phyloP scores from a whole-genome alignment of 2,797 vertebrate genomes.

The Lateolabrax maculatus region DNA sequence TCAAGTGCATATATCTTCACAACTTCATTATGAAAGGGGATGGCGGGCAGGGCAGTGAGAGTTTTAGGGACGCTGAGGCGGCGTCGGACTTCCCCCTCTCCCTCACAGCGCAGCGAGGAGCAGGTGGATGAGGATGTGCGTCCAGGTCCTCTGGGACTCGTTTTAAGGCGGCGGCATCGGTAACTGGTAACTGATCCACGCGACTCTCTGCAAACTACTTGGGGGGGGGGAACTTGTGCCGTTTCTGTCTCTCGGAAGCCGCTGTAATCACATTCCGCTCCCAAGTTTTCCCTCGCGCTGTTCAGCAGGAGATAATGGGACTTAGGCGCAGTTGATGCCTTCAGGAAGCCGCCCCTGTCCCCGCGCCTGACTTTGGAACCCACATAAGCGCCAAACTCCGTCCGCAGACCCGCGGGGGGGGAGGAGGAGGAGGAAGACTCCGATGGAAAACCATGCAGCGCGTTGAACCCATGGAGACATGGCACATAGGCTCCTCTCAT shows the following conservation, averaged over 20 bases:
- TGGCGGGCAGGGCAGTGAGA: constrained; percentile 55
- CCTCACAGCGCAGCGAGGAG: constrained; percentile 4
- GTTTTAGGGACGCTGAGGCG: constrained; percentile 38
- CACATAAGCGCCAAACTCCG: constrained; percentile 41
- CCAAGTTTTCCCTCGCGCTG: constrained; percentile 55
- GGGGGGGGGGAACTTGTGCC: constrained; percentile 35
- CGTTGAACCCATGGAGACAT: constrained; percentile 92
- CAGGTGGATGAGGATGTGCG: constrained; percentile 25
- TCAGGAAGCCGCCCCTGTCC: constrained; percentile 49
- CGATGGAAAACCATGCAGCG: constrained; percentile 84
- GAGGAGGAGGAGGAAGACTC: constrained; percentile 66
- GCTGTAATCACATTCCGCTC: constrained; percentile 24
- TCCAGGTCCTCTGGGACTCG: constrained; percentile 29
- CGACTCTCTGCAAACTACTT: constrained; percentile 46
- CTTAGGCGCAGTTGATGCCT: constrained; percentile 57
- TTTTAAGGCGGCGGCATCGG: constrained; percentile 12
- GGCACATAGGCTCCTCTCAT: constrained; percentile 91
- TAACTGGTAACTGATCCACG: constrained; percentile 11
- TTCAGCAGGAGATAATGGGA: constrained; percentile 51
- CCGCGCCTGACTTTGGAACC: constrained; percentile 61
- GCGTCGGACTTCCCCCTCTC: constrained; percentile 37
- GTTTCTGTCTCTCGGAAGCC: background rate
- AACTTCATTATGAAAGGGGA: constrained; percentile 75
- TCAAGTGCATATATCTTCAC: constrained; percentile 70
- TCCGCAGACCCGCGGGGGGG: constrained; percentile 52